Evolutionary conservation across 2,888 invertebrate genomes (phyloP), one percentile per base, ranked within the genome.

Genomic region (Melanophora roralis): DNA sequence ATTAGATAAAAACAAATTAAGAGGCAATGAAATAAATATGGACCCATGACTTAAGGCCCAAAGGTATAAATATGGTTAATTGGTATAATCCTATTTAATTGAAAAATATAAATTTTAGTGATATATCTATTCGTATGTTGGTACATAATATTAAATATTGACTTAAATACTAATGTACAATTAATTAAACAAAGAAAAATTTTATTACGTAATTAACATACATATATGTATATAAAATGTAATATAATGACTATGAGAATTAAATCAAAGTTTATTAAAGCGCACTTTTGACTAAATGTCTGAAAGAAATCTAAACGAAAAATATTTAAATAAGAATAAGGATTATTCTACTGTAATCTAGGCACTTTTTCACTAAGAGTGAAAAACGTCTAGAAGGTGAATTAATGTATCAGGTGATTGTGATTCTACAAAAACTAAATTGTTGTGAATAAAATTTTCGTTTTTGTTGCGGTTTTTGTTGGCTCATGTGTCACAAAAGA

Each of bases 241-340:
- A 2, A 23, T 38, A n/a, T 6, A 27, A 27, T 27, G 6, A 19
- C 38, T 57, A 57, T 64, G 69, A 57, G 62, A 71, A 71, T 57
- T 40, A 68, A 64, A 77, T 74, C 74, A 74, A 77, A 64, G 64
- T 76, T 64, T 68, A 36, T 45, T 7, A 49, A 75, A 27, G 53
- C 59, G 53, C 53, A 51, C n/a, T 53, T 21, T 34, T 9, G 12
- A 12, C 2, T 16, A 27, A 27, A 3, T 27, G 4, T 6, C 3
- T 27, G 6, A 27, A 5, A 5, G 4, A 6, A 27, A 5, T 27
- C 27, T 3, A 27, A 27, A 27, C 27, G 27, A 5, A 27, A 27
- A 27, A 5, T 27, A 5, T 27, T 27, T 6, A n/a, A n/a, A n/a
- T n/a, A n/a, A n/a, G n/a, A n/a, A n/a, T n/a, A n/a, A n/a, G n/a